These are phyloP conservation scores for Xestia ashworthii DNA, from an alignment of 2,888 invertebrate species.

Conservation along the genomic window DNA sequence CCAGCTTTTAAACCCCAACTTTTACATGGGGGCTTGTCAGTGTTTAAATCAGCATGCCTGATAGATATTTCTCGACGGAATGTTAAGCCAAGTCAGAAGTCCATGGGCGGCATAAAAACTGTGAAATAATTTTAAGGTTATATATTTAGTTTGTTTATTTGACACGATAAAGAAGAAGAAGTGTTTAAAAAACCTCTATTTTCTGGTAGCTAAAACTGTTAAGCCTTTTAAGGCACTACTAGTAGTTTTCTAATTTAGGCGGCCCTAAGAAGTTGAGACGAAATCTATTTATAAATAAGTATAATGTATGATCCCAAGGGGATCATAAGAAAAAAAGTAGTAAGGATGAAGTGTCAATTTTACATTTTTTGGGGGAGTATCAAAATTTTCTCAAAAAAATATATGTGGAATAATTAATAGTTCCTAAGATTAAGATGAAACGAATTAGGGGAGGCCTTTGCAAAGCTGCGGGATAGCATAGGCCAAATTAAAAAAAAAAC, in stretches of 20 bases:
- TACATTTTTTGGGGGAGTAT: background rate
- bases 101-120: no score
- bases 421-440: background rate
- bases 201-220: conserved; percentile 11
- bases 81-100: no score
- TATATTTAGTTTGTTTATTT: no score
- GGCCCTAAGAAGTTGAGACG: conserved; percentile 28
- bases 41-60: no score
- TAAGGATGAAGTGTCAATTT: background rate
- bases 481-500: no score
- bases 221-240: background rate
- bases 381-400: background rate
- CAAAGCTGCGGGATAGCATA: no score
- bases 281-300: conserved; percentile 13
- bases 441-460: no score
- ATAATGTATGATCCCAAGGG: background rate
- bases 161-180: background rate
- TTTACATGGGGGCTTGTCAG: background rate
- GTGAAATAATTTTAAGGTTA: no score
- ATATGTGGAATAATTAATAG: background rate
- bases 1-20: background rate
- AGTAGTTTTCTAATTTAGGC: conserved; percentile 21
- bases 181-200: background rate
- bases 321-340: background rate
- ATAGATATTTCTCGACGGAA: no score